These are phyloP conservation scores for Caenorhabditis elegans DNA, from an alignment of 1,140 invertebrate genomes.

Conservation along the genomic window WBcel235 BX284605.5:10829501-10830000, in stretches of 20 bases:
- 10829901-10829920: slow-evolving; percentile 46
- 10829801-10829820: slow-evolving; percentile 69
- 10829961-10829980: slow-evolving; percentile 81
- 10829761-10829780: slow-evolving; percentile 69
- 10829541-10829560: slow-evolving; percentile 87
- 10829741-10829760: slow-evolving; percentile 34
- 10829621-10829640: slow-evolving; percentile 82
- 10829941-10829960: slow-evolving; percentile 93
- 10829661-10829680: slow-evolving; percentile 84
- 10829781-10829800: slow-evolving; percentile 26
- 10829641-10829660: slow-evolving; percentile 78
- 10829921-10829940: slow-evolving; percentile 76
- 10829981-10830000: slow-evolving; percentile 78
- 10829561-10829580: slow-evolving; percentile 19
- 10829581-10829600: slow-evolving; percentile 49
- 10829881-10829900: background rate
- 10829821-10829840: slow-evolving; percentile 70
- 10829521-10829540: slow-evolving; percentile 84
- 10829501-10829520: slow-evolving; percentile 92
- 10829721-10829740: slow-evolving; percentile 1
- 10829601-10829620: slow-evolving; percentile 77
- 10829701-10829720: slow-evolving; percentile 71
- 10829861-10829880: background rate
- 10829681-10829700: slow-evolving; percentile 82
- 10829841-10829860: slow-evolving; percentile 71